Base-by-base conservation (phyloP, 1,140 invertebrate species). In the Apocrypta bakeri region DNA sequence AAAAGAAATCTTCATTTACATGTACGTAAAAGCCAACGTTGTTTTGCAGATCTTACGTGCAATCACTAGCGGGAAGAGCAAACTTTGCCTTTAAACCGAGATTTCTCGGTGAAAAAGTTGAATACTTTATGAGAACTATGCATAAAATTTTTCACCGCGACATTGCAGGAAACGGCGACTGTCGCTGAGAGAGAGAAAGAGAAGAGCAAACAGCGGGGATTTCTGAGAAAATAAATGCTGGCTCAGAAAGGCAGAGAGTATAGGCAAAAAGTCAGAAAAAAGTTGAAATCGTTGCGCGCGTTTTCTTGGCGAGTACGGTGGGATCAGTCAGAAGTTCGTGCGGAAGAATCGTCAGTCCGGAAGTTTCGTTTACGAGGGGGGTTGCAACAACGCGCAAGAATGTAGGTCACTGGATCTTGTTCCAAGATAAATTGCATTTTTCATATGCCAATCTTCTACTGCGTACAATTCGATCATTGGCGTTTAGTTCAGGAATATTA, bases 381-480 rank as follows among this genome's bases (percentile, higher is more conserved):
- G 25, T 71, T 48, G 25, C 14, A 40, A 48, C 12, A 48, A 68
- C n/a, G 48, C 17, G 27, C 66, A 11, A 21, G 29, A 37, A 73
- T 63, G 31, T 73, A 64, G 78, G 78, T 80, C 42, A 73, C 2
- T 24, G n/a, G 63, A 24, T 11, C 21, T 11, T 3, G 6, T 29
- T n/a, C 11, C 27, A 40, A 72, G 48, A 72, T 40, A 80, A 72
- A 42, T 80, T 48, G 48, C 42, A 21, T 72, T 73, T 37, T 64
- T 64, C 21, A n/a, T 2, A 24, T 29, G 63, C 63, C 63, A 66
- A 66, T 29, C 63, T 31, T 69, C 31, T 21, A 21, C 31, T 69
- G 6, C 6, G 48, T 31, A 37, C 9, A 37, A 37, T 37, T 37
- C 33, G 33, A 2, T 2, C 9, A 37, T 37, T 9, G 33, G 33